These are phyloP conservation scores for Busseola fusca DNA, from an alignment of 2,888 invertebrate genomes.

Conservation along the genomic window DNA sequence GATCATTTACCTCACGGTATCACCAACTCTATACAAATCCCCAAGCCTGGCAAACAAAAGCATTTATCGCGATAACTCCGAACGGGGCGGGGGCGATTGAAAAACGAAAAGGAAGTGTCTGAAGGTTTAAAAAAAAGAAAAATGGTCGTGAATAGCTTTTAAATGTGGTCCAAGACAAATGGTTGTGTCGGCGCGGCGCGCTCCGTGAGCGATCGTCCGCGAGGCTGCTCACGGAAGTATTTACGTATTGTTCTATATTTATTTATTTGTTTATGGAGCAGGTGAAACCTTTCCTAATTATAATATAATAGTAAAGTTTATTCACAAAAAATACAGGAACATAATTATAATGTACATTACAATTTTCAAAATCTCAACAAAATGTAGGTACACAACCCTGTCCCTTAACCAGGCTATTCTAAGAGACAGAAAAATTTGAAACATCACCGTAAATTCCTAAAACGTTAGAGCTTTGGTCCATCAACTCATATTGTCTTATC, in stretches of 20 bases:
- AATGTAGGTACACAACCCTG: no score
- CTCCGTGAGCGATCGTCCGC: constrained; percentile 74
- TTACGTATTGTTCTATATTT: constrained; percentile 44
- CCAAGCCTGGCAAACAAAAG: constrained; percentile 78
- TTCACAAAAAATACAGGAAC: no score
- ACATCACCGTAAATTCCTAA: no score
- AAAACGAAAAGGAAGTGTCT: constrained; percentile 88
- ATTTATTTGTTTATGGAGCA: constrained; percentile 21
- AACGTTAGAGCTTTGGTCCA: no score
- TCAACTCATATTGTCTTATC: not conserved
- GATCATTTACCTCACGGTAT: constrained; percentile 41
- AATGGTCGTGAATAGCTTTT: constrained; percentile 88
- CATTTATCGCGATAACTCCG: constrained; percentile 86
- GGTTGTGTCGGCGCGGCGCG: constrained; percentile 70
- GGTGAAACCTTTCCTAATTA: not conserved
- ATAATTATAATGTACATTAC: no score
- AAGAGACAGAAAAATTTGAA: no score
- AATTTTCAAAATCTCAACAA: no score
- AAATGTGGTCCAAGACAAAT: constrained; percentile 87
- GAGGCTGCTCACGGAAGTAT: constrained; percentile 43
- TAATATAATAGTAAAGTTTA: no score
- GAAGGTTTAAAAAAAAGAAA: constrained; percentile 88
- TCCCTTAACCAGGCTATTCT: no score
- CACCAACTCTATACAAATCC: constrained; percentile 67
- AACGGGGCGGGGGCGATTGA: constrained; percentile 83